phyloP scores from a whole-genome alignment of 2,113 vertebrate genomes.

The Brienomyrus longianalis region DNA sequence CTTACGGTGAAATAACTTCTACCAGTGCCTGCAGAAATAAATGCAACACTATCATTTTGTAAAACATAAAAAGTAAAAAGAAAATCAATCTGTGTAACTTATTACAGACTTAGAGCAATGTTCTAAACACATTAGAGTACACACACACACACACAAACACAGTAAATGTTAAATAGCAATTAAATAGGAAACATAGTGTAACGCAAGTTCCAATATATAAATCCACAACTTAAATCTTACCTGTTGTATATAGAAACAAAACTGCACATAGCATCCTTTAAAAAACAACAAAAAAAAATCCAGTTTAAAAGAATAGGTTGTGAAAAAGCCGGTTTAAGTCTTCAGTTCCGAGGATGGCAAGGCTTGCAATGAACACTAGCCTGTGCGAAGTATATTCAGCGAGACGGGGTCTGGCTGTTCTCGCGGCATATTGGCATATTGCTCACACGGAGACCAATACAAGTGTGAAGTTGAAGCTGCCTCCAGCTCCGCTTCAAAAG shows the following conservation, averaged over 20 bases:
- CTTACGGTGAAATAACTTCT: background rate
- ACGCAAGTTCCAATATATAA: background rate
- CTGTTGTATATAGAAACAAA: constrained; percentile 4
- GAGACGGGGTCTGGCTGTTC: background rate
- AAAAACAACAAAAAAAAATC: constrained; percentile 16
- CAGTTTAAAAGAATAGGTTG: background rate
- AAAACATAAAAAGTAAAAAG: background rate
- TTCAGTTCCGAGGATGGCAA: constrained; percentile 6
- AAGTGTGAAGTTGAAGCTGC: constrained; percentile 22
- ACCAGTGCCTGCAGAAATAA: background rate
- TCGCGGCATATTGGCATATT: background rate
- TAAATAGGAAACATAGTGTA: background rate
- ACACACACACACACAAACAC: background rate
- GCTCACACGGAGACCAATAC: constrained; percentile 7
- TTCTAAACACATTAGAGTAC: background rate
- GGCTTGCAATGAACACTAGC: background rate
- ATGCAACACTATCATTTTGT: no score
- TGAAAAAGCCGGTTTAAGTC: background rate
- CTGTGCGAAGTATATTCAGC: background rate
- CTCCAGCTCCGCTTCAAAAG: constrained; percentile 18
- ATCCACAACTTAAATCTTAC: constrained; percentile 1
- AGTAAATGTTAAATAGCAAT: background rate
- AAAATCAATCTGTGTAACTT: background rate
- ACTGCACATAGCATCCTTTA: constrained; percentile 9
- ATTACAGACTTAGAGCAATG: background rate